phyloP scores from a whole-genome alignment of 2,113 vertebrate genomes.

The Seriola rivoliana region DNA sequence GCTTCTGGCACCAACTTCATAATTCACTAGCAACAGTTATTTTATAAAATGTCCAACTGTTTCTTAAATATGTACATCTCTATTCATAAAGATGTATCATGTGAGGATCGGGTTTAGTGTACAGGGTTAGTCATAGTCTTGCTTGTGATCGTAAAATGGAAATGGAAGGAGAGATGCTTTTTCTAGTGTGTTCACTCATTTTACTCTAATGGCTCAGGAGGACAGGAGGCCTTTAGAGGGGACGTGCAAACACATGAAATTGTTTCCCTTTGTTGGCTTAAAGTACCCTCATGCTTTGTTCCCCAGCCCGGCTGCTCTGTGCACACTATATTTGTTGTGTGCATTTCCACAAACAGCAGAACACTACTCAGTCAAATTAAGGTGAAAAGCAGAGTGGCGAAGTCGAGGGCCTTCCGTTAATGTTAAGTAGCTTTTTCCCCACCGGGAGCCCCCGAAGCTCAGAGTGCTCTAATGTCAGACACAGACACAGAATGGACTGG shows the following conservation, averaged over 20 bases:
- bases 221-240: constrained; percentile 14
- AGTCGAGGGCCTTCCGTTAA: constrained; percentile 27
- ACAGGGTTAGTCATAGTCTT: neutral
- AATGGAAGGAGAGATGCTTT: neutral
- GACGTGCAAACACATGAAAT: constrained; percentile 38
- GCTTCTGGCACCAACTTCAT: neutral
- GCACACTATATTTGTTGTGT: constrained; percentile 27
- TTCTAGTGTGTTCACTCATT: neutral
- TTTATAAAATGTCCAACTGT: neutral
- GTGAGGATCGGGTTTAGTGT: neutral
- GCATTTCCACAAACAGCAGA: constrained; percentile 33
- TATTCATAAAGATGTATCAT: neutral
- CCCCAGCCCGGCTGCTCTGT: neutral
- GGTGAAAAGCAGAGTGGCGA: constrained; percentile 36
- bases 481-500: neutral
- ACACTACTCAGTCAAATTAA: constrained; percentile 33
- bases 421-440: constrained; percentile 51
- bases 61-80: neutral
- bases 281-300: constrained; percentile 25
- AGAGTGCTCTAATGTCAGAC: constrained; percentile 33
- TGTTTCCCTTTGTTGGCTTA: constrained; percentile 25
- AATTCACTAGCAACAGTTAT: neutral
- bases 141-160: neutral
- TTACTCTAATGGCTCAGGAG: constrained; percentile 14
- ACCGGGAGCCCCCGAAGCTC: constrained; percentile 3